Base-by-base conservation (phyloP, 2,888 invertebrate species). In the Rhynchonema sp. region DNA sequence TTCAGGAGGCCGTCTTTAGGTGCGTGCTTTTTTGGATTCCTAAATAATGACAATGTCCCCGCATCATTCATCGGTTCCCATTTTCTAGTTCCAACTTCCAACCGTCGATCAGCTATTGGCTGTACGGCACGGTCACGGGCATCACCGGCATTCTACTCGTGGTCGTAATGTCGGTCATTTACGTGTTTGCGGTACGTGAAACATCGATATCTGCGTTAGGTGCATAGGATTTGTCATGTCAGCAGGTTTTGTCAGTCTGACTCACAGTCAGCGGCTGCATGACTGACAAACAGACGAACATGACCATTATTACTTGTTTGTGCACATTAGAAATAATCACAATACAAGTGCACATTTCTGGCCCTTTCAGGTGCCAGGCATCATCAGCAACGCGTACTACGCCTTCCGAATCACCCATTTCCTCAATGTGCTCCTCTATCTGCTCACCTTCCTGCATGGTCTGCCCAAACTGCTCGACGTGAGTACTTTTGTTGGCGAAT, bases 121-220 rank as follows among this genome's bases (percentile, higher is more conserved):
- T 92, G 30, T 92, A 91, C 75, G 86, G 87, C 75, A 92, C 92
- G 1, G 81, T 92, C 9, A 91, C 91, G 65, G 90, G 89, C 85
- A 76, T 71, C 58, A 68, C 68, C 2, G 60, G 91, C 20, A 86
- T 92, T 0, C 71, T 87, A 1, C 78, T 92, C 0, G 91, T 89
- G 72, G 79, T 86, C 59, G 83, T 90, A 59, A 90, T 91, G 86
- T 86, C 87, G 72, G 84, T 91, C 59, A 92, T 94, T 66, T 90
- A 91, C 72, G 85, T 90, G n/a, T 94, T 94, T 73, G 91, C 92
- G 0, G 89, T n/a, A n/a, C n/a, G n/a, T n/a, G n/a, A n/a, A n/a
- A n/a, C n/a, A n/a, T n/a, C n/a, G n/a, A n/a, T n/a, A n/a, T n/a
- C 91, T 76, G 90, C 91, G 0, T 83, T 83, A 2, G 86, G 92